phyloP scores from a whole-genome alignment of 2,113 vertebrate genomes.

The Elephantulus edwardii region DNA sequence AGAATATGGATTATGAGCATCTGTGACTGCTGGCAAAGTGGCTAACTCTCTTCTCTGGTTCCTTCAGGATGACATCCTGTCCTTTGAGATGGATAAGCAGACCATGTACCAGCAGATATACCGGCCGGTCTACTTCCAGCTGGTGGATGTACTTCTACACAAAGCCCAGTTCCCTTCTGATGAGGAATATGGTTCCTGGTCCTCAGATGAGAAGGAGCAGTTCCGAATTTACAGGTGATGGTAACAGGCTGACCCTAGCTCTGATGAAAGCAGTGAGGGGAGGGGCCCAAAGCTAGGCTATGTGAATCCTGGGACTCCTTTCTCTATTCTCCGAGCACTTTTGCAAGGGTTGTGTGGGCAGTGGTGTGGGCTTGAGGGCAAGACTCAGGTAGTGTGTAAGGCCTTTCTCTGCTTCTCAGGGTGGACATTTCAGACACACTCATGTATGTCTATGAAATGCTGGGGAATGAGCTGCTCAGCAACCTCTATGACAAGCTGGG shows the following conservation, averaged over 20 bases:
- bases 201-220: conserved; percentile 98
- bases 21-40: not conserved
- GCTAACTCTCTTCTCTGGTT: conserved; percentile 41
- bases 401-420: conserved; percentile 83
- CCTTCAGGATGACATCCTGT: conserved; percentile 96
- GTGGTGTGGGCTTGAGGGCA: not conserved
- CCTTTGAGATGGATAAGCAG: conserved; percentile 96
- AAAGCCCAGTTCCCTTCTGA: conserved; percentile 98
- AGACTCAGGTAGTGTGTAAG: not conserved
- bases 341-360: not conserved
- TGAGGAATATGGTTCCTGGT: conserved; percentile 97
- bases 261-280: conserved; percentile 5
- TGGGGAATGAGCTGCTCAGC: conserved; percentile 97
- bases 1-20: not conserved
- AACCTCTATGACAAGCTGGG: conserved; percentile 99
- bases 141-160: conserved; percentile 97
- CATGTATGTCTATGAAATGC: conserved; percentile 99
- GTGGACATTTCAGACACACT: conserved; percentile 99
- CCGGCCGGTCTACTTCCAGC: conserved; percentile 97
- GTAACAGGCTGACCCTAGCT: conserved; percentile 7
- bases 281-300: not conserved
- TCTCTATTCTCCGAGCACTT: conserved; percentile 32
- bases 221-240: conserved; percentile 98
- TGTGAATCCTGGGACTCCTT: conserved; percentile 8
- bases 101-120: conserved; percentile 97